These are phyloP conservation scores for Diachasmimorpha longicaudata DNA, from an alignment of 1,140 invertebrate species.

Conservation along the genomic window DNA sequence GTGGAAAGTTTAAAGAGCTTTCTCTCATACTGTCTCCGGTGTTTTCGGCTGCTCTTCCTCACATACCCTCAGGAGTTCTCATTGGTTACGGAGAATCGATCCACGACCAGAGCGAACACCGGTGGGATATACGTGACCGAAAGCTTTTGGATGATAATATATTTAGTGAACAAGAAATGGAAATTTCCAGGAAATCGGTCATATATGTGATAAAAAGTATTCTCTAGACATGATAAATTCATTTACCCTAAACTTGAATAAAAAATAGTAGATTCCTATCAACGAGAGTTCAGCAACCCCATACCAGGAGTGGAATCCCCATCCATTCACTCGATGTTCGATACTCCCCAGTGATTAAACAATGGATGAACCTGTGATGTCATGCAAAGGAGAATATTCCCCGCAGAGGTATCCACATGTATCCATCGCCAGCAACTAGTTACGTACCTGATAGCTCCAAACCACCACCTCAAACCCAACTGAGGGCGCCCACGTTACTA, in stretches of 20 bases:
- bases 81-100: background rate
- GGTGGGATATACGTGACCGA: background rate
- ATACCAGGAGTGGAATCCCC: too few species aligned
- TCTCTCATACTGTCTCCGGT: conserved; percentile 6
- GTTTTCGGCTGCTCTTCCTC: background rate
- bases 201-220: too few species aligned
- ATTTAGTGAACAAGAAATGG: too few species aligned
- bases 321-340: too few species aligned
- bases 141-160: background rate
- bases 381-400: too few species aligned
- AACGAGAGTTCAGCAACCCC: too few species aligned
- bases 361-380: too few species aligned
- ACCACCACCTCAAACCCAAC: conserved; percentile 34
- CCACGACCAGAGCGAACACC: background rate
- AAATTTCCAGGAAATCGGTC: too few species aligned
- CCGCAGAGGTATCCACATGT: background rate
- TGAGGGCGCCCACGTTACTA: conserved; percentile 37
- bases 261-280: too few species aligned
- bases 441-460: conserved; percentile 42
- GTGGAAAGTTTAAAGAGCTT: conserved; percentile 3
- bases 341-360: too few species aligned
- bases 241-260: too few species aligned
- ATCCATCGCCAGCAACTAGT: conserved; percentile 30
- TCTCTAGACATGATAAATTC: too few species aligned
- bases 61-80: background rate